Evolutionary conservation across 64 coral and sea anemone genomes (phyloP).

Genomic region (Montipora cactus): DNA sequence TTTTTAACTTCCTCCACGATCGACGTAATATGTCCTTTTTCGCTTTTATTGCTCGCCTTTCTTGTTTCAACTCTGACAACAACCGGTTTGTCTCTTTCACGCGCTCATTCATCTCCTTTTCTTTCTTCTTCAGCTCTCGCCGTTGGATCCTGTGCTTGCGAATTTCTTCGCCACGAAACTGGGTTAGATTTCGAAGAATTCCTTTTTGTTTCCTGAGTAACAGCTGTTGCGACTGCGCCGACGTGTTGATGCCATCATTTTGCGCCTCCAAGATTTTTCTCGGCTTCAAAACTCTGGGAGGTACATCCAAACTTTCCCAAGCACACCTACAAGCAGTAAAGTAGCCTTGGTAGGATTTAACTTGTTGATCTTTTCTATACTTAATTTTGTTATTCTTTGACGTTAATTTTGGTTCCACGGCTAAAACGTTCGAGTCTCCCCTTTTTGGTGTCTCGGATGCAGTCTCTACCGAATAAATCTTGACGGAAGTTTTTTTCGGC

Average conservation of each 20-base stretch:
- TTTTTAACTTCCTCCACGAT: constrained; percentile 50
- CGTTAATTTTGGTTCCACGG: background rate
- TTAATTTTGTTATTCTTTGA: background rate
- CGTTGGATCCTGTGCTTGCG: constrained; percentile 42
- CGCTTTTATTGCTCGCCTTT: constrained; percentile 39
- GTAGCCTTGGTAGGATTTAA: background rate
- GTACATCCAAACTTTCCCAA: too few relatives aligned
- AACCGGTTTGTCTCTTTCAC: constrained; percentile 17
- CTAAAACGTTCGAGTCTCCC: background rate
- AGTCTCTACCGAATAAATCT: background rate
- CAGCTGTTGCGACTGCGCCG: background rate
- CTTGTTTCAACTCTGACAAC: constrained; percentile 38
- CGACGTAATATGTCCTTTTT: constrained; percentile 38
- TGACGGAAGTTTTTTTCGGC: background rate
- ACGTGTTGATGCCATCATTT: background rate
- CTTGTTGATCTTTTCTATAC: background rate
- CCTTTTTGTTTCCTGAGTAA: constrained; percentile 11
- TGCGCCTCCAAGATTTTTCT: background rate
- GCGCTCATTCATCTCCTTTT: constrained; percentile 4
- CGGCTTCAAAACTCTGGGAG: background rate
- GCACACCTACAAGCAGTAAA: background rate
- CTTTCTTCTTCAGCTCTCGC: constrained; percentile 39
- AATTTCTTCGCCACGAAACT: constrained; percentile 51
- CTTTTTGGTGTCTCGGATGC: background rate
- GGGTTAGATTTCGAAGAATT: background rate